Percentiles rank a stretch among this genome's conserved stretches.
Evolutionary conservation across 2,113 vertebrate genomes (phyloP).

Genomic region (Myotis davidii): DNA sequence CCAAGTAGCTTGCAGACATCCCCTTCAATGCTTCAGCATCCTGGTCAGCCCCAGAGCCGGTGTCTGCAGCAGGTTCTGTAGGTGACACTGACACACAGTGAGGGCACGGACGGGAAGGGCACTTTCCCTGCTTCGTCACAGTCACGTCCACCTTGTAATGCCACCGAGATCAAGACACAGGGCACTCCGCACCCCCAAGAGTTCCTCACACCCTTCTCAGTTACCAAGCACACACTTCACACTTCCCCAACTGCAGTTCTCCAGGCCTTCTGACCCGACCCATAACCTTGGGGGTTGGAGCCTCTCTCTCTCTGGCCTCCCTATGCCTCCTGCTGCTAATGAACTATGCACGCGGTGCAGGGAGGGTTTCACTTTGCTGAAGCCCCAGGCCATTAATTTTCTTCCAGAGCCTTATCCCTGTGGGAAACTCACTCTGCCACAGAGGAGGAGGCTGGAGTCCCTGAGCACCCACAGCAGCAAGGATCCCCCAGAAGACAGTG

Average conservation of each 20-base stretch:
- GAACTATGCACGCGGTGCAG: neutral
- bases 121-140: neutral
- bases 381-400: neutral
- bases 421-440: conserved; percentile 64
- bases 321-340: neutral
- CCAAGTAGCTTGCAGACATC: neutral
- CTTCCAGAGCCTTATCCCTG: conserved; percentile 83
- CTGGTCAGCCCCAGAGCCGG: neutral
- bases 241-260: neutral
- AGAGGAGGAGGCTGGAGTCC: conserved; percentile 63
- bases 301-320: too few species aligned
- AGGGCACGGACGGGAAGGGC: too few species aligned
- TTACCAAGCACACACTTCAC: too few species aligned
- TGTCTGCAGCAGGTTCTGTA: neutral
- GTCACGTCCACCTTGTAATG: too few species aligned
- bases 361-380: neutral
- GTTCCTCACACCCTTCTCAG: too few species aligned
- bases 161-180: neutral
- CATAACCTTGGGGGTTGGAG: neutral
- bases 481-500: fast-evolving
- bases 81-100: neutral
- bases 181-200: neutral
- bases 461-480: fast-evolving
- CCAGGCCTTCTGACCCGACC: neutral
- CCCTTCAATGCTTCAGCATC: neutral